These are phyloP conservation scores for Pantherophis guttatus DNA, from an alignment of 2,113 vertebrate species.

Conservation along the genomic window DNA sequence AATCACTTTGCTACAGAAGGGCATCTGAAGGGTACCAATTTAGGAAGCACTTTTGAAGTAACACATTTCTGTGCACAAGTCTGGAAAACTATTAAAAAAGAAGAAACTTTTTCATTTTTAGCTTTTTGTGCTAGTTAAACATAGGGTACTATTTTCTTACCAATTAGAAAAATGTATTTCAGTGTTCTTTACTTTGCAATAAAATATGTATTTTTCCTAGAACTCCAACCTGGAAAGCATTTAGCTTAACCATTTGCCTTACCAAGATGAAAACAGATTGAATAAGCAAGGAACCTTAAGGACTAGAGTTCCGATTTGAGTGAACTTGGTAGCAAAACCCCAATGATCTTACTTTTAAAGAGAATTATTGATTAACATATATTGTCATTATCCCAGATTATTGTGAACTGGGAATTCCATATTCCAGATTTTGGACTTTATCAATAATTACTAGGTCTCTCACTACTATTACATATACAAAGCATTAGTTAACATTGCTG, in stretches of 20 bases:
- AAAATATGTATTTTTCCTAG: neutral
- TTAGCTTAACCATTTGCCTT: neutral
- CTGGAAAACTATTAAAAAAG: neutral
- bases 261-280: neutral
- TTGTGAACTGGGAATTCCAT: neutral
- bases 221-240: neutral
- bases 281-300: neutral
- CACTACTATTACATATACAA: accelerated
- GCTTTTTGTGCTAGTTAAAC: neutral
- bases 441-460: neutral
- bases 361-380: neutral
- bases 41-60: neutral
- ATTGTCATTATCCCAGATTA: neutral
- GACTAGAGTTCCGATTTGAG: neutral
- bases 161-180: neutral
- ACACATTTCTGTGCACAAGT: neutral
- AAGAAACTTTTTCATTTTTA: neutral
- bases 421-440: neutral
- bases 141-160: neutral
- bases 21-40: neutral
- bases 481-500: accelerated
- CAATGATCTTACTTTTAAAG: neutral
- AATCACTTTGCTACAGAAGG: neutral
- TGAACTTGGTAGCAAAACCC: neutral
- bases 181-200: neutral